These are phyloP conservation scores for Apodemia zela DNA, from an alignment of 2,888 invertebrate genomes.

Conservation along the genomic window DNA sequence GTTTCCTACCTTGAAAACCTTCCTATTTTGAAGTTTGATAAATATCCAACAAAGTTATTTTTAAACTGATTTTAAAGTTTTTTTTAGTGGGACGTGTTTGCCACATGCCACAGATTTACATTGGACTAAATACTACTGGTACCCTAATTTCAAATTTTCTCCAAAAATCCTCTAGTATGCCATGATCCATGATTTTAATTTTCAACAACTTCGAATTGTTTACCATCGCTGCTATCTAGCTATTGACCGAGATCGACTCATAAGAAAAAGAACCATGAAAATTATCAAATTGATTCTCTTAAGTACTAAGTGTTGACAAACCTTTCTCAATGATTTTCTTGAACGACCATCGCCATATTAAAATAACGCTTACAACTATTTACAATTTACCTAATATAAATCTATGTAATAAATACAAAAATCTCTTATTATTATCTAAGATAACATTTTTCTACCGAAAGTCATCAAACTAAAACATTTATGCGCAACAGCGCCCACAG, in stretches of 20 bases:
- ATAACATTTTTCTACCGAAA: constrained; percentile 77
- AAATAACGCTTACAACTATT: constrained; percentile 64
- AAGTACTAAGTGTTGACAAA: constrained; percentile 68
- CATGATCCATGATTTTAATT: constrained; percentile 14
- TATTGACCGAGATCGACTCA: constrained; percentile 27
- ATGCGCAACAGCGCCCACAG: constrained; percentile 49
- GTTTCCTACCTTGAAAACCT: too few species aligned
- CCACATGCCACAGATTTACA: too few species aligned
- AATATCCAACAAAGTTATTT: too few species aligned
- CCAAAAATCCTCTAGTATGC: neutral
- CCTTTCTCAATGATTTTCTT: constrained; percentile 48
- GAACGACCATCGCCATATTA: constrained; percentile 77
- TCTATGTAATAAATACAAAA: constrained; percentile 80
- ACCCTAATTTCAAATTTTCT: neutral
- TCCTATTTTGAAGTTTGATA: too few species aligned
- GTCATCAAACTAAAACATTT: constrained; percentile 75
- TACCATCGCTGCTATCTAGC: neutral
- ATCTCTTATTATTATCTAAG: constrained; percentile 72
- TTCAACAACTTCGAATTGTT: neutral
- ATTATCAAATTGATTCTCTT: constrained; percentile 62
- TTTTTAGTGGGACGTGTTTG: too few species aligned
- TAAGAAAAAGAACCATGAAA: constrained; percentile 44
- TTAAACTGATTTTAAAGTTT: too few species aligned
- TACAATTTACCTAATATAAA: constrained; percentile 79
- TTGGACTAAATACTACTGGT: too few species aligned